A percentile compares a stretch with the other conserved stretches of the same genome.
These are phyloP conservation scores for Aelia acuminata DNA, from an alignment of 2,888 invertebrate genomes.

Conservation along the genomic window DNA sequence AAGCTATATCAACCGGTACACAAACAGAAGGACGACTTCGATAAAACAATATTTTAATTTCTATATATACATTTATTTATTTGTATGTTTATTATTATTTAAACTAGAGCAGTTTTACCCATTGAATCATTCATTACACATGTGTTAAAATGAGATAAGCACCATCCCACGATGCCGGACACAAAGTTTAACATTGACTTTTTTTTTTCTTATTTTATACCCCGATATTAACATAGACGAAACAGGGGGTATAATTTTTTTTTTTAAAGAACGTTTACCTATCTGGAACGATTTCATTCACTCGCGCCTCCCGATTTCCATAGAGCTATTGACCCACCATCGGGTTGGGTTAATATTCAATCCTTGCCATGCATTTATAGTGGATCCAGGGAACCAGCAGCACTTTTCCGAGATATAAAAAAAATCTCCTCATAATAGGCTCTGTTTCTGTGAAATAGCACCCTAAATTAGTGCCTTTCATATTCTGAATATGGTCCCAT, in stretches of 20 bases:
- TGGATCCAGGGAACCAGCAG: neutral
- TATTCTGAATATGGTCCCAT: slow-evolving; percentile 54
- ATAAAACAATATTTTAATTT: no score
- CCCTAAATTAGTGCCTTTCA: slow-evolving; percentile 50
- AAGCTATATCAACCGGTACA: no score
- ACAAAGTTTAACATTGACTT: neutral
- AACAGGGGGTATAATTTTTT: neutral
- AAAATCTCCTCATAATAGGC: slow-evolving; percentile 26
- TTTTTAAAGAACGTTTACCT: neutral
- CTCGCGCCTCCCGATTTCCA: neutral
- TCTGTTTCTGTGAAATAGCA: slow-evolving; percentile 23
- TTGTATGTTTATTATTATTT: no score
- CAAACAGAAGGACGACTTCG: no score
- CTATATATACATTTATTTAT: no score
- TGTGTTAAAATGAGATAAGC: neutral
- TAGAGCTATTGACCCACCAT: neutral
- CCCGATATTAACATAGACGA: neutral
- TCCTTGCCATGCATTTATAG: slow-evolving; percentile 25
- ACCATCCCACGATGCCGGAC: neutral
- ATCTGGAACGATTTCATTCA: neutral
- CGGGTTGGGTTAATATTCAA: neutral
- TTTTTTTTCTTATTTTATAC: neutral
- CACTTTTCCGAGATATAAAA: neutral
- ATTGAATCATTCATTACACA: no score
- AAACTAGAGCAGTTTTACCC: no score